A percentile compares a stretch with the other conserved stretches of the same genome.
Conservation (phyloP, 1,140 invertebrate genomes). For the Ceratina calcarata region DNA sequence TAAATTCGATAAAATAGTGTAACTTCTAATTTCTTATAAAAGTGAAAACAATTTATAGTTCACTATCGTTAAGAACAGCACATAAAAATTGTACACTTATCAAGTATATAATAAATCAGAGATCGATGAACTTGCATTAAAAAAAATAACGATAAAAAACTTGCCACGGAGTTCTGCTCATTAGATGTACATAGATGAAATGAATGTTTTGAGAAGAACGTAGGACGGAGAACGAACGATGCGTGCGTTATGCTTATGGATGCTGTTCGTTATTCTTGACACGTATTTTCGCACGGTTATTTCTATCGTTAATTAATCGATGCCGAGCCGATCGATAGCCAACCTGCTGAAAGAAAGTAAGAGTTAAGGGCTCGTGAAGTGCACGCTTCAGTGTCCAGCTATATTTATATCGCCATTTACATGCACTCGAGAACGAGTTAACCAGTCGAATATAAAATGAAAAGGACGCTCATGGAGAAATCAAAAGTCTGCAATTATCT, state of each 20-base stretch:
- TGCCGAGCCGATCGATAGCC: neutral
- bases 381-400: constrained; percentile 10
- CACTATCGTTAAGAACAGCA: too few relatives aligned
- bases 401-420: constrained; percentile 14
- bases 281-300: neutral
- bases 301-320: constrained; percentile 23
- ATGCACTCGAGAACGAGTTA: constrained; percentile 1
- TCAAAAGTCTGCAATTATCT: neutral
- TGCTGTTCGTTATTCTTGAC: neutral
- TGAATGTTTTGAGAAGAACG: constrained; percentile 12
- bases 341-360: constrained; percentile 13
- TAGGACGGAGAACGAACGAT: neutral
- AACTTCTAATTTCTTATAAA: neutral
- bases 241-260: too few relatives aligned
- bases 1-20: neutral
- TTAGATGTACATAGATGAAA: neutral
- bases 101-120: neutral
- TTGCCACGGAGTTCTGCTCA: neutral
- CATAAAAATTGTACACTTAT: too few relatives aligned
- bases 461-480: neutral
- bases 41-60: too few relatives aligned
- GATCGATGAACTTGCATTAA: too few relatives aligned
- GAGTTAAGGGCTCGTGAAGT: constrained; percentile 22
- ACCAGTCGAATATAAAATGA: constrained; percentile 7
- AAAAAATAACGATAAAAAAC: too few relatives aligned